Percentiles rank a stretch among this genome's conserved stretches.
Evolutionary conservation across 2,888 invertebrate species (phyloP).

Genomic region (Serripes groenlandicus): DNA sequence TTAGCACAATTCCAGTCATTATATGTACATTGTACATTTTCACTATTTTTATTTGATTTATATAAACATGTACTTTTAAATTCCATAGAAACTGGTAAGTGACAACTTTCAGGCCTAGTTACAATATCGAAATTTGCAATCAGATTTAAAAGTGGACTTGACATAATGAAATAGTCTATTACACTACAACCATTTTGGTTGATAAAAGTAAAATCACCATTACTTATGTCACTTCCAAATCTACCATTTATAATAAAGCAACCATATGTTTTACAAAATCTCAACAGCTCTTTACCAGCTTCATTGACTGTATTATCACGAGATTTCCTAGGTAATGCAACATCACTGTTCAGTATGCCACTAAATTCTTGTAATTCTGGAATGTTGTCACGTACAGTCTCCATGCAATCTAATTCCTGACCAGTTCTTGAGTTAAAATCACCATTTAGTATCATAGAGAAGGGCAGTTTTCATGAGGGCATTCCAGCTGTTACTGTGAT

Average conservation of each 20-base stretch:
- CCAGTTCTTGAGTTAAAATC: constrained; percentile 9
- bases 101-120: background rate
- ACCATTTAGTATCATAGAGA: too few relatives aligned
- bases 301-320: background rate
- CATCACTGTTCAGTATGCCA: background rate
- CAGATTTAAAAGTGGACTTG: background rate
- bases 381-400: background rate
- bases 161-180: constrained; percentile 4
- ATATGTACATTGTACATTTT: too few relatives aligned
- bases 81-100: constrained; percentile 2
- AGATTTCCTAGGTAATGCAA: background rate
- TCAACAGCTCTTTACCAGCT: background rate
- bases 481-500: too few relatives aligned
- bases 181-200: constrained; percentile 10
- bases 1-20: too few relatives aligned
- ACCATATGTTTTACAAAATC: background rate
- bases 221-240: background rate
- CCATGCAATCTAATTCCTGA: too few relatives aligned
- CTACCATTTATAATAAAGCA: constrained; percentile 6
- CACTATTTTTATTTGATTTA: too few relatives aligned
- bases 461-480: too few relatives aligned
- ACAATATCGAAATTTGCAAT: background rate
- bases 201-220: constrained; percentile 7
- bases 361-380: background rate
- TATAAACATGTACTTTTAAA: background rate